Percentiles rank a stretch among this genome's conserved stretches.
Conservation (phyloP, 2,797 vertebrate species). For the Craterocephalus amniculus region DNA sequence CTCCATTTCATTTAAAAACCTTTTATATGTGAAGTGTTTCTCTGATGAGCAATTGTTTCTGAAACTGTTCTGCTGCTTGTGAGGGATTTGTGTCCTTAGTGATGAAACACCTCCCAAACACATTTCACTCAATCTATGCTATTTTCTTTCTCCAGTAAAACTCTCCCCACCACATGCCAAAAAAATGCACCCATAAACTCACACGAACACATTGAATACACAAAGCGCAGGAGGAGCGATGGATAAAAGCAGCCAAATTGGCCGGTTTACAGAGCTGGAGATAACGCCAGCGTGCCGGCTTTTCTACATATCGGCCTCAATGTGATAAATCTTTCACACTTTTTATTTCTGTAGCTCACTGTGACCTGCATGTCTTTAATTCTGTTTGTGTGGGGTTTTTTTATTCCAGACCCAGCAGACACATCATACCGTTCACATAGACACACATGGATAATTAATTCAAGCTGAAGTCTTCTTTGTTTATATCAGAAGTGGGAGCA, state of each 20-base stretch:
- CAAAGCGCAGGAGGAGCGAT: conserved; percentile 41
- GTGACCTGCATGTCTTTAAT: conserved; percentile 39
- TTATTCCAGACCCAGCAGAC: conserved; percentile 9
- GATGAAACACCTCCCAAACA: conserved; percentile 61
- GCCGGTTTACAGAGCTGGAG: conserved; percentile 62
- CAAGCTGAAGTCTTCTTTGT: conserved; percentile 33
- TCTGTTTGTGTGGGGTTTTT: background rate
- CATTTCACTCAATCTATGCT: conserved; percentile 36
- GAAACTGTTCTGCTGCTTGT: conserved; percentile 16
- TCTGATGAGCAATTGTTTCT: conserved; percentile 31
- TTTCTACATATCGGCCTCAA: conserved; percentile 52
- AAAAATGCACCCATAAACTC: conserved; percentile 15
- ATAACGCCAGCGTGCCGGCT: conserved; percentile 57
- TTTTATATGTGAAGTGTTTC: conserved; percentile 8
- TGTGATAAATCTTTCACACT: conserved; percentile 63
- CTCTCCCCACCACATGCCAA: conserved; percentile 26
- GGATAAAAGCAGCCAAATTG: conserved; percentile 64
- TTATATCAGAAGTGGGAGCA: conserved; percentile 32
- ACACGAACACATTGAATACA: conserved; percentile 26
- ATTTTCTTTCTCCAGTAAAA: conserved; percentile 26
- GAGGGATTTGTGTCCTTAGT: conserved; percentile 33
- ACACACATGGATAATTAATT: conserved; percentile 41
- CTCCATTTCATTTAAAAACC: background rate
- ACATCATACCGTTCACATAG: conserved; percentile 33
- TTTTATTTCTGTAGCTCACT: conserved; percentile 36